Base-by-base conservation (phyloP, 2,113 vertebrate species). In the Megaceryle torquata region DNA sequence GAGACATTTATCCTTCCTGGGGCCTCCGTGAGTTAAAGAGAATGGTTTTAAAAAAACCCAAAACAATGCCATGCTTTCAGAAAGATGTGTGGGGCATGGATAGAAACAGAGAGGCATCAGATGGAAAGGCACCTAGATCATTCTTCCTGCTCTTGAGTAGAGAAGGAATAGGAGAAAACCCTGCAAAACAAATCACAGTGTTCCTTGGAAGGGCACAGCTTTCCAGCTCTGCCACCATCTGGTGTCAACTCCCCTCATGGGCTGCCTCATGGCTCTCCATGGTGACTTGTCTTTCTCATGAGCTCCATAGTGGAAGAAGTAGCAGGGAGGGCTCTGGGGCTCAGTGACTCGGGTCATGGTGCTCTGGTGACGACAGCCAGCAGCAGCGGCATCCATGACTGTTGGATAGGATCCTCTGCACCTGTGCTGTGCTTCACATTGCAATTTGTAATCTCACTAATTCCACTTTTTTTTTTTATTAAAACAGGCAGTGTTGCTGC, bases 401-500 rank as follows among this genome's bases (percentile, higher is more conserved):
- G 18, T 50, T 53, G 51, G 25, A 3, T 4, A 6, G 61, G 54
- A 24, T 46, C 48, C 37, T 74, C 48, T 1, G 0, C 13, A 14
- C 70, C 63, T 6, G 0, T 4, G 17, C 37, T 64, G 68, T 14
- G 2, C 69, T 51, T 75, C 31, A 1, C 1, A 1, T 28, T 63
- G 39, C 19, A 21, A 11, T 11, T 22, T 11, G 2, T 59, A n/a
- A 46, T 39, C 71, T 75, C 29, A 0, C 0, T 13, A n/a, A 2
- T 46, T 61, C 15, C 1, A 37, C 0, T 8, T 16, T 41, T 13
- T 41, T 13, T 37, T 56, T 31, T 51, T 61, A 29, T 64, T 50
- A 50, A 41, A 67, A 46, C 0, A 1, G 11, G 31, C 33, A 1
- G 43, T 1, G 0, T 21, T 5, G 43, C 4, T 39, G 48, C 22